phyloP scores from a whole-genome alignment of 1,140 invertebrate species.

The Zaprionus vittiger region DNA sequence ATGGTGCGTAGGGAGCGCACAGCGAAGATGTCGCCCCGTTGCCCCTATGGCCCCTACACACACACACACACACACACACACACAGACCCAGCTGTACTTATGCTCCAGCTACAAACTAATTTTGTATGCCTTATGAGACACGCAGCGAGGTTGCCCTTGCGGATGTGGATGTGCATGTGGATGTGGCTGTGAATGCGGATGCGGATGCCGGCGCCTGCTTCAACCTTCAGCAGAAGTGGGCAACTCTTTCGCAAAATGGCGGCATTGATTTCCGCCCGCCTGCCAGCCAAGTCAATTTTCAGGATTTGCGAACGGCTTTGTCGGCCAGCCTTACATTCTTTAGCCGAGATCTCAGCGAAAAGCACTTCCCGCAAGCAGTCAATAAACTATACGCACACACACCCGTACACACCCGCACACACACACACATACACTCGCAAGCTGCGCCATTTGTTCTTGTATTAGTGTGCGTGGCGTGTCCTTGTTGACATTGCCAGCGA shows the following conservation, averaged over 20 bases:
- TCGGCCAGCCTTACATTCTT: slow-evolving; percentile 75
- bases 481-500: slow-evolving; percentile 74
- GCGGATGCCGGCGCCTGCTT: not conserved
- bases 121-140: slow-evolving; percentile 78
- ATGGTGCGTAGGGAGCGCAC: slow-evolving; percentile 65
- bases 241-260: slow-evolving; percentile 80
- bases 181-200: slow-evolving; percentile 12
- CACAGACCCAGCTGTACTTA: slow-evolving; percentile 3
- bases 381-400: slow-evolving; percentile 79
- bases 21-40: slow-evolving; percentile 30
- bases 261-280: slow-evolving; percentile 73
- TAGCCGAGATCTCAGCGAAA: slow-evolving; percentile 78
- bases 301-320: slow-evolving; percentile 75
- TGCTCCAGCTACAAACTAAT: slow-evolving; percentile 61
- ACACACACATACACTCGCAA: slow-evolving; percentile 12
- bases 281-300: slow-evolving; percentile 76
- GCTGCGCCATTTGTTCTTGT: slow-evolving; percentile 36
- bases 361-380: slow-evolving; percentile 82
- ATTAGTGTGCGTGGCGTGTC: slow-evolving; percentile 73
- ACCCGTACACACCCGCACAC: slow-evolving; percentile 19
- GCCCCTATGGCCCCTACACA: slow-evolving; percentile 9
- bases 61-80: not conserved
- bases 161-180: slow-evolving; percentile 11
- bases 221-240: slow-evolving; percentile 26
- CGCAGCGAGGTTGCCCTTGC: not conserved